Base-by-base conservation (phyloP, 2,797 vertebrate species). In the Cichlasoma orientale region DNA sequence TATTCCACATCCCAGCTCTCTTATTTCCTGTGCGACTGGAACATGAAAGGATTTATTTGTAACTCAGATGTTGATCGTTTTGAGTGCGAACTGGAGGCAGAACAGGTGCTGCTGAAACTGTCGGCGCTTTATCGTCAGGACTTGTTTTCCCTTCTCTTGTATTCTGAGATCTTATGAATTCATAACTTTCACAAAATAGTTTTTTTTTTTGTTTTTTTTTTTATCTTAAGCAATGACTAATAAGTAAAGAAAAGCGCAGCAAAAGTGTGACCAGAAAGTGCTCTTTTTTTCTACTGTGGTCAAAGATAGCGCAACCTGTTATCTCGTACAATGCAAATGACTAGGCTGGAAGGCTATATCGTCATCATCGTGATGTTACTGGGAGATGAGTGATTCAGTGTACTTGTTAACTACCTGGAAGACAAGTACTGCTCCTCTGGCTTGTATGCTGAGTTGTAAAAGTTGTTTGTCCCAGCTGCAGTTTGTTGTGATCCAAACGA, bases 41-140 rank as follows among this genome's bases (percentile, higher is more conserved):
- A 77, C 59, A 73, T 87, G 72, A 87, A 88, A 88, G 52, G 72
- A 69, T 79, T 82, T 74, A 82, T 89, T 61, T 82, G 79, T 82
- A 47, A 74, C 72, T 85, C 56, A 79, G 53, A 78, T 56, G 52
- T 77, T 73, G 3, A 73, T 66, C 31, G 53, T 83, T 83, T 69
- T 75, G 23, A 82, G 70, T 70, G 56, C 71, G 16, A 54, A 9
- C 75, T 13, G 41, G 44, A 55, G 71, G 23, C 53, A 33, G 56
- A 10, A 23, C 79, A 83, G 75, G 77, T 74, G 47, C 33, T 11
- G 33, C 18, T 59, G 58, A 55, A 23, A 56, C 27, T 31, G 72
- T 25, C 29, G 2, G 23, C 1, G 23, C 23, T 0, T 66, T 66
- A 27, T 23, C 27, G 23, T 2, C 23, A 0, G 23, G 23, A 27